A percentile compares a stretch with the other conserved stretches of the same genome.
Evolutionary conservation across 2,888 invertebrate genomes (phyloP).

Genomic region (Caenorhabditis parvicauda): DNA sequence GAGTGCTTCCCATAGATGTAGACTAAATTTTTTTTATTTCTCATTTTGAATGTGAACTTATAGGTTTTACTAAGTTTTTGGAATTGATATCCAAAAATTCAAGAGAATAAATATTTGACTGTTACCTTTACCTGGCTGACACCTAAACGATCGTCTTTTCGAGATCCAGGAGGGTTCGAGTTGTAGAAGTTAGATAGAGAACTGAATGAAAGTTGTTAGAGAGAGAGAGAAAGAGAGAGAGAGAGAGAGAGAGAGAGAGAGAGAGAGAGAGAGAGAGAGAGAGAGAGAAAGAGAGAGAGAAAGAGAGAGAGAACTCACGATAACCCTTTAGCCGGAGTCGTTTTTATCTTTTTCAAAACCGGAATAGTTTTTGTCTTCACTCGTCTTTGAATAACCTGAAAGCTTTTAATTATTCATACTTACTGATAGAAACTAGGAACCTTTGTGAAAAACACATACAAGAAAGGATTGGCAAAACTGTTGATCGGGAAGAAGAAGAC

Average conservation of each 20-base stretch:
- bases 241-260: too few species aligned
- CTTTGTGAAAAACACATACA: constrained; percentile 94
- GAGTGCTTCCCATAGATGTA: constrained; percentile 44
- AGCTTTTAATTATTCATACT: neutral
- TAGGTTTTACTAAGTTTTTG: too few species aligned
- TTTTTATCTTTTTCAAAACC: constrained; percentile 33
- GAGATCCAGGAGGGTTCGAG: constrained; percentile 34
- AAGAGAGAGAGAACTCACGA: too few species aligned
- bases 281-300: too few species aligned
- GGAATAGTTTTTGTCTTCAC: constrained; percentile 43
- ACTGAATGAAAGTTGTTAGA: too few species aligned
- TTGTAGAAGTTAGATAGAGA: constrained; percentile 40
- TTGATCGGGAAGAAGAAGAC: constrained; percentile 93
- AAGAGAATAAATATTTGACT: too few species aligned
- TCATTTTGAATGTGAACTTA: too few species aligned
- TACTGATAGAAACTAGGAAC: constrained; percentile 6
- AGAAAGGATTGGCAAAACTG: constrained; percentile 94
- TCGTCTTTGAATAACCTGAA: constrained; percentile 39
- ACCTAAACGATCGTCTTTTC: constrained; percentile 15
- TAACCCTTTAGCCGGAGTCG: constrained; percentile 16
- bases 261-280: too few species aligned
- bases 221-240: too few species aligned
- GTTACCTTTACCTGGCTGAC: constrained; percentile 24
- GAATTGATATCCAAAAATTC: too few species aligned
- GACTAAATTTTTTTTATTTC: too few species aligned